These are phyloP conservation scores for Syngnathus typhle DNA, from an alignment of 2,113 vertebrate species.

Conservation along the genomic window DNA sequence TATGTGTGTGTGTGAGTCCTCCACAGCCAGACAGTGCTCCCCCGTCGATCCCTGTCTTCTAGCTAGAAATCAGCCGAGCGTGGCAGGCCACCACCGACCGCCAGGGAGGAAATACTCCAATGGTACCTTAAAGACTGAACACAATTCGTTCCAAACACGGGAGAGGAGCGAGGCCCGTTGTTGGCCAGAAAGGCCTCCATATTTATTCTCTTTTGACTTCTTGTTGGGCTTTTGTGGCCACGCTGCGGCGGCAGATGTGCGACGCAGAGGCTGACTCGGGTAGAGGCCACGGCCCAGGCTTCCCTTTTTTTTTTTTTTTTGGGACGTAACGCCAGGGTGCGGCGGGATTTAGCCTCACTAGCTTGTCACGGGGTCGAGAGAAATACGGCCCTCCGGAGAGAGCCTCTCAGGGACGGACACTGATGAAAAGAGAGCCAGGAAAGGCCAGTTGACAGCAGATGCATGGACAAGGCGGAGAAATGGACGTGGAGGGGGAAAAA, in stretches of 20 bases:
- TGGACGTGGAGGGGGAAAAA: constrained; percentile 26
- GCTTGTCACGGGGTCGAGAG: constrained; percentile 67
- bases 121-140: not conserved
- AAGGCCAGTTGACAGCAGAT: constrained; percentile 50
- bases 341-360: constrained; percentile 71
- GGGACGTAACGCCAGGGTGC: constrained; percentile 43
- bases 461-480: constrained; percentile 27
- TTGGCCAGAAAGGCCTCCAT: not conserved
- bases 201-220: too few relatives aligned
- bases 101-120: constrained; percentile 23
- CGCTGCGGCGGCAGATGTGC: constrained; percentile 7
- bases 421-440: constrained; percentile 56
- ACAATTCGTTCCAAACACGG: not conserved
- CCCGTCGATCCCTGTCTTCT: constrained; percentile 64
- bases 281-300: constrained; percentile 29
- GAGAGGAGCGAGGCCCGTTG: not conserved
- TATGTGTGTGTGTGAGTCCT: constrained; percentile 30
- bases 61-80: constrained; percentile 83
- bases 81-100: constrained; percentile 54
- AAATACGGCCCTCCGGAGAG: constrained; percentile 70
- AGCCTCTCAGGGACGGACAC: constrained; percentile 50
- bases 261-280: not conserved
- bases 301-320: constrained; percentile 39
- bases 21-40: constrained; percentile 65
- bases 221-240: not conserved